These are phyloP conservation scores for Scyliorhinus canicula DNA, from an alignment of 2,797 vertebrate genomes.

Conservation along the genomic window DNA sequence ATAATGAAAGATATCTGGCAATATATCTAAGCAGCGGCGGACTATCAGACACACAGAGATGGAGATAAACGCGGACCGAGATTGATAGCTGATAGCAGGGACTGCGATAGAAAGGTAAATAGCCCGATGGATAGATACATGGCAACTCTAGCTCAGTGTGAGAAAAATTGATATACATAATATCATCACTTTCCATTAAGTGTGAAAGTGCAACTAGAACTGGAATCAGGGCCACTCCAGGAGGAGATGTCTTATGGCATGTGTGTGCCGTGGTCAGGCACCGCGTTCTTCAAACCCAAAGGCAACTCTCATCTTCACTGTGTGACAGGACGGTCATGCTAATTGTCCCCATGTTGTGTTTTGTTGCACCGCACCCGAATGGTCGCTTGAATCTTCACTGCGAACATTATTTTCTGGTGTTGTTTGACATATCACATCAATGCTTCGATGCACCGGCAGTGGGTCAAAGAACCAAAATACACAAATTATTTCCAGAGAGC, in stretches of 20 bases:
- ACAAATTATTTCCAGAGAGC: not conserved
- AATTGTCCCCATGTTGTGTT: slow-evolving; percentile 1
- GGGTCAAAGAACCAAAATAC: slow-evolving; percentile 26
- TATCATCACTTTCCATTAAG: not conserved
- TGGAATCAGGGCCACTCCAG: not conserved
- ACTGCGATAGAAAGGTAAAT: not conserved
- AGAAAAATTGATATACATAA: not conserved
- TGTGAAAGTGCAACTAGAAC: not conserved
- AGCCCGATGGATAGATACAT: slow-evolving; percentile 12
- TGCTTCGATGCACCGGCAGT: slow-evolving; percentile 4
- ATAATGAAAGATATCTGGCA: not conserved
- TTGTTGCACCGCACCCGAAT: not conserved
- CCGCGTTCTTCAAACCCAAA: not conserved
- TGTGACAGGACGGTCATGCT: not conserved
- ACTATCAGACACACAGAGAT: not conserved
- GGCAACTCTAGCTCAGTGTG: not conserved
- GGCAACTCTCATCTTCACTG: not conserved
- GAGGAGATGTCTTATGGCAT: not conserved
- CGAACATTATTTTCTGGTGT: not conserved
- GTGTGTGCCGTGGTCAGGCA: not conserved
- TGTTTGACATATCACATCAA: not conserved
- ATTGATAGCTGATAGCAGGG: slow-evolving; percentile 30
- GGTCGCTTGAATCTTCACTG: not conserved
- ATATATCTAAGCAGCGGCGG: not conserved
- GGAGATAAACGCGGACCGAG: not conserved